Base-by-base conservation (phyloP, 2,888 invertebrate genomes). In the Aphelenchoides bicaudatus region DNA sequence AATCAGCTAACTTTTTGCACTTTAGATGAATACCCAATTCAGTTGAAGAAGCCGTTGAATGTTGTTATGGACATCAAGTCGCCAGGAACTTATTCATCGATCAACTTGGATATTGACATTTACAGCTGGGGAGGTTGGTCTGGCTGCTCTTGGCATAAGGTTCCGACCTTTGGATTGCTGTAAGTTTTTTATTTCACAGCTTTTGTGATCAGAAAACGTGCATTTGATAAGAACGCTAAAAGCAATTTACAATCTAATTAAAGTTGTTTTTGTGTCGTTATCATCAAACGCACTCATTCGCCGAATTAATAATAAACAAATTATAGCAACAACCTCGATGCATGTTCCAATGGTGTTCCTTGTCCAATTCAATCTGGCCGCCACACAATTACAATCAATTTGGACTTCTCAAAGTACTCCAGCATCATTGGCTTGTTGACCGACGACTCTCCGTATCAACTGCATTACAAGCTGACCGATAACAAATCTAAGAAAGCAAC, bases 1-100 rank as follows among this genome's bases (percentile, higher is more conserved):
- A n/a, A n/a, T n/a, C n/a, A n/a, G n/a, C n/a, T n/a, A n/a, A n/a
- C n/a, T n/a, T n/a, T n/a, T n/a, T n/a, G n/a, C n/a, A n/a, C n/a
- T n/a, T n/a, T n/a, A 16, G 31, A 43, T 3, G 71, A 70, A 52
- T 73, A 73, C 37, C 73, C 73, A 25, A 66, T 73, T 38, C 65
- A 73, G 46, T 56, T 73, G 39, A 54, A 56, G 8, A 27, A 62
- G 21, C 68, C 71, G 27, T 58, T 73, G 21, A 55, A 63, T 31
- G 63, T 73, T 56, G 62, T 65, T 54, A 56, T 70, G n/a, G 55
- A 63, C 23, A 56, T 71, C 46, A 58, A 46, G 49, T 69, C 67
- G 53, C 65, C 65, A 23, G 61, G 29, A 1, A 53, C 58, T 39
- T 65, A 66, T 56, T 59, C 49, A 8, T 23, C 54, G 16, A 67